Base-by-base conservation (phyloP, 2,797 vertebrate species). In the Rachycentron canadum region DNA sequence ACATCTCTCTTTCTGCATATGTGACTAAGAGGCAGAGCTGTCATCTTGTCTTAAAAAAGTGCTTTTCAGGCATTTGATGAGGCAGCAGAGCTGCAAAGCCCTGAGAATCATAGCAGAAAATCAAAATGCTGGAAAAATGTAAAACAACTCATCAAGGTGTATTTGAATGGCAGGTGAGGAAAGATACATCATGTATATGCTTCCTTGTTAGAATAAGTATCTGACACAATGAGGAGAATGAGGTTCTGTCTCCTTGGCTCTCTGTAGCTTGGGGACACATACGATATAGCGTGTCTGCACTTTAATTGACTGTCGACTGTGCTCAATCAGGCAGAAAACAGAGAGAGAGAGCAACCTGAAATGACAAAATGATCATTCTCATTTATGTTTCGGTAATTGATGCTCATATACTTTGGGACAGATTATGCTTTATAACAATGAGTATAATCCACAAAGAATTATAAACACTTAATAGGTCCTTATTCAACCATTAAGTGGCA, bases 401-500 rank as follows among this genome's bases (percentile, higher is more conserved):
- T 69, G 71, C 76, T 79, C 62, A 61, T 75, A 75, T 79, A 66
- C 81, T 79, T 79, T 56, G 82, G 64, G 77, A 75, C 66, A 78
- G 70, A 88, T 83, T 88, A 82, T 53, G 60, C 50, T 83, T 88
- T 81, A 76, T 76, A 78, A 82, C 66, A 78, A 83, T 49, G 68
- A 68, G 26, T 50, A 34, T 83, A 83, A 90, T 84, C 80, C 67
- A 25, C 63, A 80, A 57, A 64, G 77, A 63, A 78, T 85, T 86
- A 84, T 86, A 85, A 90, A 89, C 74, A 60, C 74, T 76, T 87
- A 90, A 86, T 77, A 38, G 73, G 58, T 70, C 79, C 84, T 86
- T 61, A 78, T 74, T 83, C 59, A 85, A 28, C 38, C 55, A 63
- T 86, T 89, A 81, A 88, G 80, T 79, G 81, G 69, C 77, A 76